Conservation (phyloP, 2,113 vertebrate genomes). For the Myiozetetes cayanensis region DNA sequence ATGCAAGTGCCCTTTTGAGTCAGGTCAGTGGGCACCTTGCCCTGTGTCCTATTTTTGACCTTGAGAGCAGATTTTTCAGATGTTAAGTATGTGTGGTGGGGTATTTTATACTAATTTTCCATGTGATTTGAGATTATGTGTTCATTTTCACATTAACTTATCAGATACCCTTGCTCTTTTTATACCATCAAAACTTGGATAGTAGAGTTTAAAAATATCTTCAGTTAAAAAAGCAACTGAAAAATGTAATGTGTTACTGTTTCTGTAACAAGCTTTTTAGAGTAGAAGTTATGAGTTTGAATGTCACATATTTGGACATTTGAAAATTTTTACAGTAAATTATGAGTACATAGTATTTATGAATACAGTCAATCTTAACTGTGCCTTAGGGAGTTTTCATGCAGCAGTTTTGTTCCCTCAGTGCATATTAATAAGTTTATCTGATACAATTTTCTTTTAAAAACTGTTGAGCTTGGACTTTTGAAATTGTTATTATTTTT, state of each 20-base stretch:
- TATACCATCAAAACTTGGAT: not conserved
- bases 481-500: not conserved
- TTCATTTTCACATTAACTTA: not conserved
- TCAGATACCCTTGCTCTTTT: not conserved
- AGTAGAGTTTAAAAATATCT: not conserved
- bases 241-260: not conserved
- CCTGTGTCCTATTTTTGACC: not conserved
- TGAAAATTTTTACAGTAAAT: not conserved
- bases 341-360: not conserved
- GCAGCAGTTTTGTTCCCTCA: not conserved
- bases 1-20: not conserved
- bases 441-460: not conserved
- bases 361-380: not conserved
- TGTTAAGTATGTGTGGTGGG: not conserved
- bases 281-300: not conserved
- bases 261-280: not conserved
- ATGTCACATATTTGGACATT: not conserved
- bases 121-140: accelerated
- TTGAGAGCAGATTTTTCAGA: not conserved
- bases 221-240: not conserved
- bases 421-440: not conserved
- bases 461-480: not conserved
- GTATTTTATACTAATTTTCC: not conserved
- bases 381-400: not conserved
- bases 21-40: accelerated